Percentiles rank a stretch among this genome's conserved stretches.
Evolutionary conservation across 2,888 invertebrate genomes (phyloP).

Genomic region (Incurvaria masculella): DNA sequence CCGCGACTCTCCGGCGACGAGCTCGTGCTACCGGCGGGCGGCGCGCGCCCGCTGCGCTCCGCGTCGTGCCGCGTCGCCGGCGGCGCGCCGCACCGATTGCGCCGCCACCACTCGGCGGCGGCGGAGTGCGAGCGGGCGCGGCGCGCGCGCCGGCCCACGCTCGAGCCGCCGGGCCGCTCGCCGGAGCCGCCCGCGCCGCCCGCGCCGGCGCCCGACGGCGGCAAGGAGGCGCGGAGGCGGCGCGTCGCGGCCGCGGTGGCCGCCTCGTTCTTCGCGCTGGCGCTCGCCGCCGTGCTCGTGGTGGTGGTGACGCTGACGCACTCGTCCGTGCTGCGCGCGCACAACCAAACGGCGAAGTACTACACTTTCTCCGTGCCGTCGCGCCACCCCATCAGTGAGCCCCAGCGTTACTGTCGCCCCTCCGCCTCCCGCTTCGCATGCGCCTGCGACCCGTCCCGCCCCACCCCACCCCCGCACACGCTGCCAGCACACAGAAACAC

Average conservation of each 20-base stretch:
- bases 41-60: constrained; percentile 47
- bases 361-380: constrained; percentile 62
- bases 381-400: constrained; percentile 59
- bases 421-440: constrained; percentile 57
- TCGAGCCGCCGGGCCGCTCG: constrained; percentile 43
- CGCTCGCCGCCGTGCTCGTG: constrained; percentile 69
- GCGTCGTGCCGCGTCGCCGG: constrained; percentile 46
- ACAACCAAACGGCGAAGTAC: constrained; percentile 63
- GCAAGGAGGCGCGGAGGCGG: constrained; percentile 64
- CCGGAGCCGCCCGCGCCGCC: constrained; percentile 37
- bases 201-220: constrained; percentile 44
- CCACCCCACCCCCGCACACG: constrained; percentile 38
- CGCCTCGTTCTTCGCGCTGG: constrained; percentile 69
- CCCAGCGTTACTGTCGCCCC: constrained; percentile 53
- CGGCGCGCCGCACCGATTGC: constrained; percentile 46
- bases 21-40: constrained; percentile 46
- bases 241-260: constrained; percentile 69
- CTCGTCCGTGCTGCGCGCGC: constrained; percentile 62
- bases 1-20: constrained; percentile 48
- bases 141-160: constrained; percentile 42
- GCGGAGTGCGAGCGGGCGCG: constrained; percentile 50
- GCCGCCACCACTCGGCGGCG: constrained; percentile 49
- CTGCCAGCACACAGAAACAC: not conserved
- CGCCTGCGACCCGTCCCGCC: too few species aligned
- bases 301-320: constrained; percentile 76